Percentiles rank a stretch among this genome's conserved stretches.
These are phyloP conservation scores for Bombus soroeensis DNA, from an alignment of 1,140 invertebrate species.

Conservation along the genomic window DNA sequence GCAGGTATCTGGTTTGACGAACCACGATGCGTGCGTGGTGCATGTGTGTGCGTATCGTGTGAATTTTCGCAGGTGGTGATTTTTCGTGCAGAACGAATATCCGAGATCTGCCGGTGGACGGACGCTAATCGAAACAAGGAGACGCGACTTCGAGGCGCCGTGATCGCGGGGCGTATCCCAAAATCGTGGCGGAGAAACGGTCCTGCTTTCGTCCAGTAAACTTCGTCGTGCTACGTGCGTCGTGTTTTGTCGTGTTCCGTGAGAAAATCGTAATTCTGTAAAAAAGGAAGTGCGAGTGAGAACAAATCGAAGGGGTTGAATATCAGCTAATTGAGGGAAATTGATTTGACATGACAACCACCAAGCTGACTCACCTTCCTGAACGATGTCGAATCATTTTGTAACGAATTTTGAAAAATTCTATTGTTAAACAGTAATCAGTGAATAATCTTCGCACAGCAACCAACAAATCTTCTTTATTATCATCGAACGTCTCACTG, in stretches of 20 bases:
- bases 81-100: slow-evolving; percentile 50
- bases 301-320: not conserved
- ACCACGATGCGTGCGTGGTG: slow-evolving; percentile 43
- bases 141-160: slow-evolving; percentile 46
- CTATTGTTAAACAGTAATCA: not conserved
- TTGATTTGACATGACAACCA: slow-evolving; percentile 49
- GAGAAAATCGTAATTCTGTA: slow-evolving; percentile 49
- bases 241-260: slow-evolving; percentile 44
- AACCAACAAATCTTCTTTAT: not conserved
- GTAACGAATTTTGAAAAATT: not conserved
- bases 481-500: slow-evolving; percentile 14
- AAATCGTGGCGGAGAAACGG: slow-evolving; percentile 57
- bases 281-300: slow-evolving; percentile 21
- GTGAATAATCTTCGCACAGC: not conserved
- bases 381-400: slow-evolving; percentile 40
- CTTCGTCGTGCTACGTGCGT: slow-evolving; percentile 32
- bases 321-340: not conserved
- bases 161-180: slow-evolving; percentile 70
- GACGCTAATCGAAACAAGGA: slow-evolving; percentile 40
- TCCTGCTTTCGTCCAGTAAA: slow-evolving; percentile 16
- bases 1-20: slow-evolving; percentile 63
- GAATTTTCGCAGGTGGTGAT: slow-evolving; percentile 75
- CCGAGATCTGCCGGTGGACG: slow-evolving; percentile 35
- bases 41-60: slow-evolving; percentile 63
- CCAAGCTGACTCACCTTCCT: slow-evolving; percentile 21